Evolutionary conservation across 2,113 vertebrate species (phyloP).

Genomic region (Rhadina sibilatrix): DNA sequence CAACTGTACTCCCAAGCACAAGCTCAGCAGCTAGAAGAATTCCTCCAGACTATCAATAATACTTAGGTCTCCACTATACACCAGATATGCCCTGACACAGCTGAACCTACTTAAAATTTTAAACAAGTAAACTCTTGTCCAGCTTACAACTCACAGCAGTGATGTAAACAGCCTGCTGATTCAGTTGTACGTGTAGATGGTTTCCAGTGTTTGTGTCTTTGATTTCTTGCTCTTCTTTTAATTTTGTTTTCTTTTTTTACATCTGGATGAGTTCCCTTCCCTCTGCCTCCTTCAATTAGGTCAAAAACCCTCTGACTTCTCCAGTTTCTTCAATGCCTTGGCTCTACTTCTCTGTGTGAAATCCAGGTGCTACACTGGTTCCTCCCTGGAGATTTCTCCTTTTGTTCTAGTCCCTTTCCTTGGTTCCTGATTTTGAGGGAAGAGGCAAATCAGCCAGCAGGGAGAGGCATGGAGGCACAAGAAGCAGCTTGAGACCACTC

Average conservation of each 20-base stretch:
- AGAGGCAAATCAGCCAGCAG: constrained; percentile 1
- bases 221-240: neutral
- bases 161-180: constrained; percentile 3
- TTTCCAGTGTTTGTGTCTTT: neutral
- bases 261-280: neutral
- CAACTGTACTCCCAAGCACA: neutral
- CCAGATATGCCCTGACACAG: neutral
- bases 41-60: neutral
- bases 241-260: neutral
- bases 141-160: neutral
- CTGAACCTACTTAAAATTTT: neutral
- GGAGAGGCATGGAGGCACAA: neutral
- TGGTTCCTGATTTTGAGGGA: neutral
- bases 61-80: neutral
- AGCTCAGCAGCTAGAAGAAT: neutral
- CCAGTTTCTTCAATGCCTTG: neutral
- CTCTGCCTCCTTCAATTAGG: neutral
- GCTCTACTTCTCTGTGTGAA: neutral
- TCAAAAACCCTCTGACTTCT: neutral
- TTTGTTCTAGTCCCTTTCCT: neutral
- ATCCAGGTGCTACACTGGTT: neutral
- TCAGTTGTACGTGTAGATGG: neutral
- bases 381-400: neutral
- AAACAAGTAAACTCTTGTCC: constrained; percentile 27
- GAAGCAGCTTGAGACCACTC: neutral